Percentiles rank a stretch among this genome's conserved stretches.
Conservation (phyloP, 2,113 vertebrate genomes). For the Scortum barcoo region DNA sequence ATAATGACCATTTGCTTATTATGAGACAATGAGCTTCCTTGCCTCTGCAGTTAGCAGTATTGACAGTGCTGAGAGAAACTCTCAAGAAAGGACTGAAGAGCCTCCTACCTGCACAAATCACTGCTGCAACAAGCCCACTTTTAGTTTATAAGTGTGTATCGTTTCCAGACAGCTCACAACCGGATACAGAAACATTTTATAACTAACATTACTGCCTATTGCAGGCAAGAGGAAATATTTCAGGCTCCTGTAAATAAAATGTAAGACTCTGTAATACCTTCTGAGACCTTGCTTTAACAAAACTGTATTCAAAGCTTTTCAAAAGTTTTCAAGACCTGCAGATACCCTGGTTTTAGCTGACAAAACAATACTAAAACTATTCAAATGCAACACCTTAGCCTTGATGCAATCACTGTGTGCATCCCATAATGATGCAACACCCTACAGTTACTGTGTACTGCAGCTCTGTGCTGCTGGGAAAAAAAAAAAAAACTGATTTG, state of each 20-base stretch:
- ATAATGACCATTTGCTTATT: neutral
- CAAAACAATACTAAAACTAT: conserved; percentile 47
- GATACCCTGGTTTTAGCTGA: conserved; percentile 6
- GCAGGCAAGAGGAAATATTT: neutral
- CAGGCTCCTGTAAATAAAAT: conserved; percentile 7
- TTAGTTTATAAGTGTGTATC: neutral
- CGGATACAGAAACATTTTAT: neutral
- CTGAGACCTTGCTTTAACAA: neutral
- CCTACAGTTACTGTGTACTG: conserved; percentile 52
- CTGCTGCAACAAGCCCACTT: neutral
- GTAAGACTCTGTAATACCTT: neutral
- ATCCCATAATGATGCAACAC: conserved; percentile 69
- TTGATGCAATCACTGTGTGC: conserved; percentile 50
- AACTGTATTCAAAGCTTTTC: neutral
- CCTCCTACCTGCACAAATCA: neutral
- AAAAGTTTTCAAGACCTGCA: conserved; percentile 14
- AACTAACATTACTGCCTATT: no score
- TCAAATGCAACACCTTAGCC: conserved; percentile 52
- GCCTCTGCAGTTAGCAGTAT: neutral
- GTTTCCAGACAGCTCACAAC: neutral
- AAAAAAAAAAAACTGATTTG: conserved; percentile 54
- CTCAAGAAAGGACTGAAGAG: neutral
- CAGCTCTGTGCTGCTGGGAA: conserved; percentile 32
- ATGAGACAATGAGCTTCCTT: neutral
- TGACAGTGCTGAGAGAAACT: neutral